Percentiles rank a stretch among this genome's conserved stretches.
phyloP scores from a whole-genome alignment of 2,797 vertebrate genomes.

The Echiichthys vipera region DNA sequence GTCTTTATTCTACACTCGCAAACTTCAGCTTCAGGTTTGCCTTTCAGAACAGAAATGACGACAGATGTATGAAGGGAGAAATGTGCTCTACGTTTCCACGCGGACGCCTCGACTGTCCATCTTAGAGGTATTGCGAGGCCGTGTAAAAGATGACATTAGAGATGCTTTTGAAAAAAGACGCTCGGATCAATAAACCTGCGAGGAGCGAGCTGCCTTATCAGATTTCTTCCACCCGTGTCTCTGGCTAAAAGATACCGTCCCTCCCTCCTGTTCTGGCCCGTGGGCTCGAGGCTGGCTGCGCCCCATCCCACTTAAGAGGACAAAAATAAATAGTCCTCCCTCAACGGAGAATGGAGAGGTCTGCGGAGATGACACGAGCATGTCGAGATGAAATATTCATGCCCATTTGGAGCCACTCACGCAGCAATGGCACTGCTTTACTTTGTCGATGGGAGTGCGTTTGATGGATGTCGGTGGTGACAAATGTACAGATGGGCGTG shows the following conservation, averaged over 20 bases:
- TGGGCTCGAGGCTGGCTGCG: slow-evolving; percentile 37
- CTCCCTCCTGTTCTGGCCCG: slow-evolving; percentile 21
- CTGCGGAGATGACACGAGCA: slow-evolving; percentile 63
- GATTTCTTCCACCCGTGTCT: slow-evolving; percentile 68
- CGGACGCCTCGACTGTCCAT: slow-evolving; percentile 21
- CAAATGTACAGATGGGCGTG: slow-evolving; percentile 39
- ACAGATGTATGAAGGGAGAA: not conserved
- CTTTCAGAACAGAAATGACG: not conserved
- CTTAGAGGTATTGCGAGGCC: slow-evolving; percentile 3
- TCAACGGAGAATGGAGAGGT: slow-evolving; percentile 42
- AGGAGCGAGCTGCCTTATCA: slow-evolving; percentile 61
- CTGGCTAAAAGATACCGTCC: slow-evolving; percentile 37
- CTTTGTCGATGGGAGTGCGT: slow-evolving; percentile 50
- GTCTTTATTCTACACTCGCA: not conserved
- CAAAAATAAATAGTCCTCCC: slow-evolving; percentile 73
- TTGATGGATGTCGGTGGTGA: slow-evolving; percentile 71
- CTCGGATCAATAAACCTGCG: slow-evolving; percentile 73
- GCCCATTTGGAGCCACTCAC: slow-evolving; percentile 72
- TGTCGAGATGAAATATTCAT: slow-evolving; percentile 81
- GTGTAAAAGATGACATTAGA: slow-evolving; percentile 52
- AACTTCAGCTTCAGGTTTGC: not conserved
- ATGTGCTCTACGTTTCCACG: slow-evolving; percentile 3
- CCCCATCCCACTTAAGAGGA: slow-evolving; percentile 63
- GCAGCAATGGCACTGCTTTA: slow-evolving; percentile 62
- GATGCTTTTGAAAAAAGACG: slow-evolving; percentile 57